phyloP scores from a whole-genome alignment of 1,140 invertebrate genomes.

The Euura lappo region DNA sequence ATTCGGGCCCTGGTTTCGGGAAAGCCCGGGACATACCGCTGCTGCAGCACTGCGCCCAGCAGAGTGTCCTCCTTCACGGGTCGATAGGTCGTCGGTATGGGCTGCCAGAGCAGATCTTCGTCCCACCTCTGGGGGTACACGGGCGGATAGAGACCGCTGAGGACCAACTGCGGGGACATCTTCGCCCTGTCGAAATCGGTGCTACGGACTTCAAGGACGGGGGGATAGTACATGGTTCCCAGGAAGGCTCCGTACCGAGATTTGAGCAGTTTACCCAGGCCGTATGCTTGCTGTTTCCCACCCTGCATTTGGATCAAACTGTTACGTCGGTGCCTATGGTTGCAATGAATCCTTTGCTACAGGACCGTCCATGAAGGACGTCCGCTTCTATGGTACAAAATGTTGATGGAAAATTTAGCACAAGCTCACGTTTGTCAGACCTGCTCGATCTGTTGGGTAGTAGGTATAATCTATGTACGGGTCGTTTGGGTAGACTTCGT shows the following conservation, averaged over 20 bases:
- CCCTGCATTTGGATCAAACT: slow-evolving; percentile 42
- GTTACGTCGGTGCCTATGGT: background rate
- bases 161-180: slow-evolving; percentile 62
- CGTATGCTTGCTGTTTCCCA: slow-evolving; percentile 57
- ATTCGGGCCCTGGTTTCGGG: too few species aligned
- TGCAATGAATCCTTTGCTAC: too few species aligned
- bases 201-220: slow-evolving; percentile 50
- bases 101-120: slow-evolving; percentile 62
- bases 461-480: slow-evolving; percentile 65
- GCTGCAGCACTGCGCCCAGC: slow-evolving; percentile 29
- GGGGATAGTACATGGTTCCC: slow-evolving; percentile 50
- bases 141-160: slow-evolving; percentile 64
- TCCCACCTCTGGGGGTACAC: slow-evolving; percentile 56
- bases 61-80: slow-evolving; percentile 53
- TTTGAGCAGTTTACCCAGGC: slow-evolving; percentile 54
- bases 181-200: slow-evolving; percentile 65
- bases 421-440: too few species aligned
- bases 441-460: slow-evolving; percentile 72
- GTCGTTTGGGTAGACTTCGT: slow-evolving; percentile 69
- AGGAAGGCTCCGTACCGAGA: slow-evolving; percentile 52
- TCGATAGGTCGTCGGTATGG: slow-evolving; percentile 60
- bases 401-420: too few species aligned
- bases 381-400: too few species aligned
- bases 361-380: too few species aligned
- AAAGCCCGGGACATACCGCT: too few species aligned